Conservation (phyloP, 2,797 vertebrate species). For the Helarctos malayanus region DNA sequence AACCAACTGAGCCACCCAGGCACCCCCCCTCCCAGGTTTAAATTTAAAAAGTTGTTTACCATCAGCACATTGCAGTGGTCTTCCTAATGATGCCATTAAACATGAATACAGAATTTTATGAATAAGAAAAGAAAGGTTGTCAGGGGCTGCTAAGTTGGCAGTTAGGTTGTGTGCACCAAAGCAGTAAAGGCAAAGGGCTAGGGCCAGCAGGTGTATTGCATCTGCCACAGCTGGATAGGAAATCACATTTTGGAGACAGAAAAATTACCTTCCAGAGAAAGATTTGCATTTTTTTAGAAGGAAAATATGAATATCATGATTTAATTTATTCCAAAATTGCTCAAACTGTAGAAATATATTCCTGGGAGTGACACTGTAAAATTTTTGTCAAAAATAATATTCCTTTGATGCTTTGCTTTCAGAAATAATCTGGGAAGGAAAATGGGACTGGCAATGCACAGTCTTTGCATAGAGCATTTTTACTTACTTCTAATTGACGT, state of each 20-base stretch:
- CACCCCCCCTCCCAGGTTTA: background rate
- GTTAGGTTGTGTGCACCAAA: background rate
- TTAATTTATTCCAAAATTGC: constrained; percentile 68
- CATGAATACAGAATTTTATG: constrained; percentile 52
- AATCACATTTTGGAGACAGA: background rate
- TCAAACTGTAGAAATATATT: constrained; percentile 67
- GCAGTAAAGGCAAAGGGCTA: background rate
- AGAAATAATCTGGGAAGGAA: constrained; percentile 61
- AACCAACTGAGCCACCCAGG: background rate
- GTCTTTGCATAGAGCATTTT: constrained; percentile 60
- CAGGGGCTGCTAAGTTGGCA: background rate
- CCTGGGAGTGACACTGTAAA: constrained; percentile 19
- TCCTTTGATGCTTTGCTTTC: constrained; percentile 46
- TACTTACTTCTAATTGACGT: constrained; percentile 53
- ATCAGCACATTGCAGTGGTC: constrained; percentile 37
- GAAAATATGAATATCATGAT: constrained; percentile 54
- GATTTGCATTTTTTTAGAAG: constrained; percentile 58
- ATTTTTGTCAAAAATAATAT: constrained; percentile 66
- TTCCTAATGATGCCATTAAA: constrained; percentile 65
- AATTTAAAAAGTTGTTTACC: constrained; percentile 44
- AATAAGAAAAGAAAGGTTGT: constrained; percentile 30
- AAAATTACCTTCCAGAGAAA: constrained; percentile 50
- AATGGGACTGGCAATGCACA: constrained; percentile 13
- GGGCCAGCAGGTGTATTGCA: background rate
- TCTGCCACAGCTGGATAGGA: background rate